phyloP scores from a whole-genome alignment of 1,140 invertebrate genomes.

The Drosophila busckii region DNA sequence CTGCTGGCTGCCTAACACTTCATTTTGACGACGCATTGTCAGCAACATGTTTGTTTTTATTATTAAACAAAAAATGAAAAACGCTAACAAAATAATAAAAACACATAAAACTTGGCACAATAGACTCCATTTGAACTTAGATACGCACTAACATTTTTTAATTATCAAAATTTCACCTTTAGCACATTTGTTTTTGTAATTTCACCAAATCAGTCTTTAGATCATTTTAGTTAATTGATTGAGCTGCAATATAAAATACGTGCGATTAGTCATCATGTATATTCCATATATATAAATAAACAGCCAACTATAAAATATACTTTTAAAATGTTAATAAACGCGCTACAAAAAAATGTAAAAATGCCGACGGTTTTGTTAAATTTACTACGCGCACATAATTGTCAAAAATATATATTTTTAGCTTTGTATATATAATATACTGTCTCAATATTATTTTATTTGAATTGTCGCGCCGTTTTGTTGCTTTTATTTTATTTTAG shows the following conservation, averaged over 20 bases:
- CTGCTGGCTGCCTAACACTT: conserved; percentile 68
- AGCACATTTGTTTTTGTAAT: too few relatives aligned
- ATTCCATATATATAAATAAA: conserved; percentile 9
- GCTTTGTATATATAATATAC: conserved; percentile 10
- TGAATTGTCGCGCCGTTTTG: conserved; percentile 2
- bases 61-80: conserved; percentile 20
- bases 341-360: conserved; percentile 9
- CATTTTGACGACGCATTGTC: conserved; percentile 79
- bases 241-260: background rate
- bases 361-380: conserved; percentile 41
- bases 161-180: too few relatives aligned
- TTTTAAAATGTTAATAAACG: conserved; percentile 34
- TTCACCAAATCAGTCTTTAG: conserved; percentile 45
- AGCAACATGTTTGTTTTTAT: conserved; percentile 78
- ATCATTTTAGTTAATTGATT: conserved; percentile 3
- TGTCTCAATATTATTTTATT: background rate
- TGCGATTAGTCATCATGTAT: too few relatives aligned
- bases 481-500: background rate
- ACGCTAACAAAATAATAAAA: background rate
- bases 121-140: conserved; percentile 73
- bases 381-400: conserved; percentile 1
- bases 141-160: too few relatives aligned
- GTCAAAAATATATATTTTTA: conserved; percentile 4
- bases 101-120: conserved; percentile 20
- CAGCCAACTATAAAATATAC: conserved; percentile 21